phyloP scores from a whole-genome alignment of 2,888 invertebrate genomes.

The Pelosia muscerda region DNA sequence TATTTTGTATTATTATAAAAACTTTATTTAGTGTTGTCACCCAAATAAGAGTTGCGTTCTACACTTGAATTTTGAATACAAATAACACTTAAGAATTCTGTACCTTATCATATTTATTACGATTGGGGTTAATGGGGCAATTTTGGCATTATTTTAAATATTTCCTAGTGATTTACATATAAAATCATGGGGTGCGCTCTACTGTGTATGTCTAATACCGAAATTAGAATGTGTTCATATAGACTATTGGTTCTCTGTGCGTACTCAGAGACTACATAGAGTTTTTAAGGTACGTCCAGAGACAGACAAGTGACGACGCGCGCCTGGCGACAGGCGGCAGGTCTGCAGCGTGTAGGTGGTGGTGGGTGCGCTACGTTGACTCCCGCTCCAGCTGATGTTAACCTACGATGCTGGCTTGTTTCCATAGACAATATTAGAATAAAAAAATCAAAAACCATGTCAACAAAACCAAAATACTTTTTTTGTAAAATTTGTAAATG shows the following conservation, averaged over 20 bases:
- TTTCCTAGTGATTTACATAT: slow-evolving; percentile 35
- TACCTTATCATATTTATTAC: not conserved
- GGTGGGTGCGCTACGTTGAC: slow-evolving; percentile 67
- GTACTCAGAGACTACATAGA: not conserved
- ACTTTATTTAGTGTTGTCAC: slow-evolving; percentile 16
- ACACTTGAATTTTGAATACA: not conserved
- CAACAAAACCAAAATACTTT: not conserved
- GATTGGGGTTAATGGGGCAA: not conserved
- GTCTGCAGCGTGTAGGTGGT: slow-evolving; percentile 29
- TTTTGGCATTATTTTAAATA: not conserved
- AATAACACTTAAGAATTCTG: not conserved
- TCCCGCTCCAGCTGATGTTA: slow-evolving; percentile 77
- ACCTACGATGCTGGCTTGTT: slow-evolving; percentile 63
- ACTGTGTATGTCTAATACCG: slow-evolving; percentile 22
- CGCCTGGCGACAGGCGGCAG: slow-evolving; percentile 15
- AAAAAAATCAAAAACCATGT: not conserved
- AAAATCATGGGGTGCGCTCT: slow-evolving; percentile 30
- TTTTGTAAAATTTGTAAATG: not conserved
- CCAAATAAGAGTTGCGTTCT: not conserved
- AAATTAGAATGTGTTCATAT: slow-evolving; percentile 20
- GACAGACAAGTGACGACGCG: slow-evolving; percentile 11
- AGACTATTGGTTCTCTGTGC: slow-evolving; percentile 8
- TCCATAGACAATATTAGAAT: slow-evolving; percentile 31
- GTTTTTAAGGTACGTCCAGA: not conserved
- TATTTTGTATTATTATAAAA: slow-evolving; percentile 36